Evolutionary conservation across 2,113 vertebrate genomes (phyloP), one percentile per base, ranked within the genome.

Genomic region (Laterallus jamaicensis): DNA sequence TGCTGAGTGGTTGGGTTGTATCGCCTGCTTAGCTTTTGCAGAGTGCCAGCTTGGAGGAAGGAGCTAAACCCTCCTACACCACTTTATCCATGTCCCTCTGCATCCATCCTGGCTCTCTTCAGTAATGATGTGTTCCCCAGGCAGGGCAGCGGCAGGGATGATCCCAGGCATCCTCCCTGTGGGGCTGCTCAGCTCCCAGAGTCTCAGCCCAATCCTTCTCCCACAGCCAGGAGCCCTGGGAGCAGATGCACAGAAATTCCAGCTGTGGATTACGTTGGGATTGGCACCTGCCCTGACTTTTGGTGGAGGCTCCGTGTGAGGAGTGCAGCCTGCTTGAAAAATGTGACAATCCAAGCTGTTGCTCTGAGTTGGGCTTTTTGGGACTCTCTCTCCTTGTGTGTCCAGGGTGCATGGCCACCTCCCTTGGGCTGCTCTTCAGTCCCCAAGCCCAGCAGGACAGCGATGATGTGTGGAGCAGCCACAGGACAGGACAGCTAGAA

Each of bases 401-500:
- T 19, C 49, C 82, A 37, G 13, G 4, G 50, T 11, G 59, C 32
- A 16, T 0, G 0, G 40, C 28, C 49, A 15, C 29, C 58, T 59
- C 66, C 54, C 24, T 7, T 12, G 37, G 54, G 49, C 60, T 29
- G 25, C 4, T 67, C 37, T n/a, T n/a, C 5, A 1, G 5, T 35
- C 49, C 49, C 73, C 37, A 18, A 6, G n/a, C 32, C 52, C 86
- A 56, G 28, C n/a, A n/a, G 42, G 55, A 29, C 0, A 1, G 64
- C 8, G 70, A 81, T 7, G 74, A 35, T 15, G 55, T 4, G 29
- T 58, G 90, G 63, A 93, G 58, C 55, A 79, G 4, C 40, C 82
- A 14, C 31, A 39, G 74, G 54, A 59, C 11, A 52, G 22, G 13
- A 2, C 47, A 12, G 54, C 3, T 40, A 75, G 66, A 62, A 75